These are phyloP conservation scores for Clarias gariepinus DNA, from an alignment of 2,113 vertebrate genomes.

Conservation along the genomic window DNA sequence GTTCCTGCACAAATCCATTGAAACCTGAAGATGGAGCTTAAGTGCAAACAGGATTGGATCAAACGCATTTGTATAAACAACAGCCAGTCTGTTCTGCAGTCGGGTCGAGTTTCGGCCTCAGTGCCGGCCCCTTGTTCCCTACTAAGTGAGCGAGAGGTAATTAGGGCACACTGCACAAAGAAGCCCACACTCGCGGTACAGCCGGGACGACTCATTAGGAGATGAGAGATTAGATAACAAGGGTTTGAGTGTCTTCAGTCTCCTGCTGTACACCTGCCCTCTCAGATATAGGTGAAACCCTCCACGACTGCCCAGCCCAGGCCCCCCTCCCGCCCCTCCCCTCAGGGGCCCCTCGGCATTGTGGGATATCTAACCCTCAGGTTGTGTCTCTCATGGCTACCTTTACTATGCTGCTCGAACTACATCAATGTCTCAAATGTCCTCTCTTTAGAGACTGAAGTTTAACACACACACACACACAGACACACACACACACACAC, in stretches of 20 bases:
- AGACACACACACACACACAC: not conserved
- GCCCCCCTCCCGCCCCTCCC: not conserved
- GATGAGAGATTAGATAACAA: conserved; percentile 70
- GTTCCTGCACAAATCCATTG: conserved; percentile 61
- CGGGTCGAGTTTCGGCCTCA: conserved; percentile 63
- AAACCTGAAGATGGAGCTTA: conserved; percentile 42
- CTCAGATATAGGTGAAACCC: conserved; percentile 61
- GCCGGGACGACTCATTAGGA: conserved; percentile 72
- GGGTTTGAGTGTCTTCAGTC: conserved; percentile 61
- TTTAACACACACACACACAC: not conserved
- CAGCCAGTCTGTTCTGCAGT: conserved; percentile 39
- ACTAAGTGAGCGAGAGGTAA: conserved; percentile 71
- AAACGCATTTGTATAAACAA: conserved; percentile 59
- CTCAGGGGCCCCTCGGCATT: conserved; percentile 5
- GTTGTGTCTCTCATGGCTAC: not conserved
- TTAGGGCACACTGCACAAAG: conserved; percentile 70
- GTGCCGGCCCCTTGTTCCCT: conserved; percentile 60
- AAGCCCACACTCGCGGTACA: conserved; percentile 47
- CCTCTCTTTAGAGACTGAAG: not conserved
- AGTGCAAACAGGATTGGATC: conserved; percentile 26
- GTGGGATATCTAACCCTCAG: conserved; percentile 50
- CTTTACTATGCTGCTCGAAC: not conserved
- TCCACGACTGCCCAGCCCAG: too few species aligned
- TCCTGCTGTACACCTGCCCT: conserved; percentile 65
- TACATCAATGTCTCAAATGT: not conserved